Evolutionary conservation across 2,888 invertebrate genomes (phyloP).

Genomic region (Keiferia lycopersicella): DNA sequence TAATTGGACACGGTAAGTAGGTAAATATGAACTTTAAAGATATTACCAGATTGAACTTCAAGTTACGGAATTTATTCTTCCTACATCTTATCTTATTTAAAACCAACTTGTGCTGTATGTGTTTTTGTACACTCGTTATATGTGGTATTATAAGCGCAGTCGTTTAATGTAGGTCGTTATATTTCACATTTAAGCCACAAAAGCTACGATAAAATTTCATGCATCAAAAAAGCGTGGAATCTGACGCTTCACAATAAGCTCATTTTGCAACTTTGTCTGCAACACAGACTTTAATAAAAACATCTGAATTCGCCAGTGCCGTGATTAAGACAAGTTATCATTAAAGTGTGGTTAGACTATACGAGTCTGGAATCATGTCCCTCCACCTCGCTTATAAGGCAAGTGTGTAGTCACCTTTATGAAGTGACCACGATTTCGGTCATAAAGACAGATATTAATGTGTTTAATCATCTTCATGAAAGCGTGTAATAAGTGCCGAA

Average conservation of each 20-base stretch:
- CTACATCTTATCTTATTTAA: too few species aligned
- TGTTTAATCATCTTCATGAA: constrained; percentile 24
- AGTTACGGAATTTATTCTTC: too few species aligned
- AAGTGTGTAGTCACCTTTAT: constrained; percentile 36
- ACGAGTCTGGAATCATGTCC: constrained; percentile 42
- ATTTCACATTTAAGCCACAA: not conserved
- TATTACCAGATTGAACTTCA: too few species aligned
- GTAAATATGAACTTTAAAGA: too few species aligned
- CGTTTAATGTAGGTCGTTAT: not conserved
- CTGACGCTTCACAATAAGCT: constrained; percentile 46
- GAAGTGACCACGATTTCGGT: constrained; percentile 52
- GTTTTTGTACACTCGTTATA: too few species aligned
- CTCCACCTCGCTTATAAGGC: constrained; percentile 49
- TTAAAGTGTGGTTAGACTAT: constrained; percentile 60
- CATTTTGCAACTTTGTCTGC: constrained; percentile 43
- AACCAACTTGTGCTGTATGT: too few species aligned
- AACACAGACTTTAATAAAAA: constrained; percentile 47
- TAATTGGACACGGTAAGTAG: too few species aligned
- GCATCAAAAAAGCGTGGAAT: constrained; percentile 29
- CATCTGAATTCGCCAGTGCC: constrained; percentile 42
- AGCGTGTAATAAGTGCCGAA: constrained; percentile 22
- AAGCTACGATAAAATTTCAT: constrained; percentile 14
- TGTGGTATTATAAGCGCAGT: too few species aligned
- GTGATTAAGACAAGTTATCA: constrained; percentile 68
- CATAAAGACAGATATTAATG: constrained; percentile 54